Percentiles rank a stretch among this genome's conserved stretches.
Conservation (phyloP, 2,888 invertebrate genomes). For the Galerucella nymphaeae region DNA sequence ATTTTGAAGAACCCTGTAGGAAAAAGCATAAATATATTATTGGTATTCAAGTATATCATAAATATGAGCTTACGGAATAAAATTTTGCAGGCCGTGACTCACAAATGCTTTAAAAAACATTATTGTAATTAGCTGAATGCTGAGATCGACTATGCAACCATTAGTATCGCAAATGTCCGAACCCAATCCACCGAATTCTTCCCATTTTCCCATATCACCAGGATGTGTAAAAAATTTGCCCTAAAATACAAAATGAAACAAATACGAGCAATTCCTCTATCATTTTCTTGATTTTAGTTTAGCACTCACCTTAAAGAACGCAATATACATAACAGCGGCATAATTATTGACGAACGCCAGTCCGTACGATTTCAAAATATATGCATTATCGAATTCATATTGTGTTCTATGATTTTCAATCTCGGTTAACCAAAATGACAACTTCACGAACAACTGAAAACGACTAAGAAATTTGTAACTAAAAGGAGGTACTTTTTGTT, state of each 20-base stretch:
- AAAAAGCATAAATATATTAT: not conserved
- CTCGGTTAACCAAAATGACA: constrained; percentile 57
- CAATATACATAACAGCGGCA: constrained; percentile 59
- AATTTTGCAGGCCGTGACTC: constrained; percentile 44
- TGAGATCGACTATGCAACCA: constrained; percentile 70
- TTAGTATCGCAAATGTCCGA: constrained; percentile 66
- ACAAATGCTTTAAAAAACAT: constrained; percentile 69
- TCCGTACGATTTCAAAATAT: constrained; percentile 60
- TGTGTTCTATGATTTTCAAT: constrained; percentile 62
- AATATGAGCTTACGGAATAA: constrained; percentile 65
- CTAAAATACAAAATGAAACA: constrained; percentile 52
- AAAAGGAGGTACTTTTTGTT: not conserved
- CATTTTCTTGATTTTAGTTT: too few species aligned
- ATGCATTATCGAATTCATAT: constrained; percentile 58
- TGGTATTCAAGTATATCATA: too few species aligned
- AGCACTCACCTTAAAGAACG: constrained; percentile 60
- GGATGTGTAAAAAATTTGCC: constrained; percentile 66
- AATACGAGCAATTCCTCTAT: not conserved
- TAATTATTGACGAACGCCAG: constrained; percentile 61
- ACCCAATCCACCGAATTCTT: constrained; percentile 50
- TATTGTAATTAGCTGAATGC: constrained; percentile 69
- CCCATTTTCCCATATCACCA: constrained; percentile 57
- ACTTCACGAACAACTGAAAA: constrained; percentile 56
- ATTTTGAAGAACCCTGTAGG: not conserved
- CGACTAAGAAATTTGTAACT: constrained; percentile 14